phyloP scores from a whole-genome alignment of 2,797 vertebrate genomes.

The Halcyon chelicuti region DNA sequence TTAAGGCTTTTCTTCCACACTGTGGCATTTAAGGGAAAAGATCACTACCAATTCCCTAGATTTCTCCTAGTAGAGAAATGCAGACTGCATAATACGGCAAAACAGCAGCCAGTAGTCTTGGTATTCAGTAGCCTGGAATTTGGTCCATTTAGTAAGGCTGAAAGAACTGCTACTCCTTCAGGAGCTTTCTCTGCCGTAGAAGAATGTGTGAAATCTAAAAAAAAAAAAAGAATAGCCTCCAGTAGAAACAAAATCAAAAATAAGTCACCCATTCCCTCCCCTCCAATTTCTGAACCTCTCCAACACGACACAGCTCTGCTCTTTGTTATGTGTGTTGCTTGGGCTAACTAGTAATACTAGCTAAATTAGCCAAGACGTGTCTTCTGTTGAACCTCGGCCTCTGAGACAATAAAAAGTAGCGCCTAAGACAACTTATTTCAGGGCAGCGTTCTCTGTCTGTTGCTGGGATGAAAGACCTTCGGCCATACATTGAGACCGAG shows the following conservation, averaged over 20 bases:
- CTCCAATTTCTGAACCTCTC: background rate
- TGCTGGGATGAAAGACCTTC: background rate
- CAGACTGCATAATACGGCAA: accelerated
- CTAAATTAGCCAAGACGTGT: accelerated
- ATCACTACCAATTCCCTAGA: background rate
- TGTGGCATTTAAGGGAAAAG: background rate
- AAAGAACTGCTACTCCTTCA: background rate
- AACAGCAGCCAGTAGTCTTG: background rate
- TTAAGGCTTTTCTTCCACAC: background rate
- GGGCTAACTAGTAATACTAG: background rate
- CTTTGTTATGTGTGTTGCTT: background rate
- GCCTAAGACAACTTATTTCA: background rate
- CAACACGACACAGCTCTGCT: background rate
- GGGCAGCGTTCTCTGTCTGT: background rate
- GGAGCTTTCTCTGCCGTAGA: background rate
- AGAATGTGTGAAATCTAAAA: background rate
- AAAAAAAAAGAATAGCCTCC: background rate
- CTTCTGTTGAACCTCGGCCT: background rate
- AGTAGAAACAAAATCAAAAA: background rate
- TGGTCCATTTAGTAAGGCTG: background rate
- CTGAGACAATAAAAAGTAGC: background rate
- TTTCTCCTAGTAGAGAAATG: background rate
- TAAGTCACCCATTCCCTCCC: background rate
- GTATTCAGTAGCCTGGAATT: background rate
- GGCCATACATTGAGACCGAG: background rate